Percentiles rank a stretch among this genome's conserved stretches.
Conservation (phyloP, 2,113 vertebrate genomes). For the Istiophorus platypterus region DNA sequence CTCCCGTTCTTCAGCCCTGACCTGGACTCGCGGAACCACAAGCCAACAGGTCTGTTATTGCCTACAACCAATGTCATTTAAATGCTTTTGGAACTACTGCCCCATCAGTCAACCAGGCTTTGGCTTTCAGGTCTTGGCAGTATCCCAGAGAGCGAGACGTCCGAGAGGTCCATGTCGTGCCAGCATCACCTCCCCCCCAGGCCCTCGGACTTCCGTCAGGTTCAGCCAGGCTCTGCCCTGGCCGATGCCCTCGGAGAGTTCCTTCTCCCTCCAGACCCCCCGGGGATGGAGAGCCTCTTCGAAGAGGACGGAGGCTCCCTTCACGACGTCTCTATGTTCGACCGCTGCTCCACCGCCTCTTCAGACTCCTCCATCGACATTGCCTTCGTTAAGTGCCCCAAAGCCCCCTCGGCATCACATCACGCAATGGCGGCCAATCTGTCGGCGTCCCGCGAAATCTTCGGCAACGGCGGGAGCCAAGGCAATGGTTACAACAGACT, state of each 20-base stretch:
- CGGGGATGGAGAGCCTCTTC: conserved; percentile 74
- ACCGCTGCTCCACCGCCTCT: conserved; percentile 91
- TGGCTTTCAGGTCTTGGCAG: conserved; percentile 84
- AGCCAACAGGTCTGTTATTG: conserved; percentile 56
- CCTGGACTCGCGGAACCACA: conserved; percentile 70
- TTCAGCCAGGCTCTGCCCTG: conserved; percentile 80
- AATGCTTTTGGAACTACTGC: conserved; percentile 1
- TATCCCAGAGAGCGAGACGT: conserved; percentile 89
- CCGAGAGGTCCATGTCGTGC: conserved; percentile 41
- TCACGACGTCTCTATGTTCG: conserved; percentile 87
- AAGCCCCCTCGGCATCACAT: conserved; percentile 77
- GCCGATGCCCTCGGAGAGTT: conserved; percentile 82
- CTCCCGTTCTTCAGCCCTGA: conserved; percentile 82
- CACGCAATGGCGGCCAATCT: conserved; percentile 79
- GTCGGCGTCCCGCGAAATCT: conserved; percentile 49
- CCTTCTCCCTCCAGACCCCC: conserved; percentile 82
- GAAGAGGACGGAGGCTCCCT: conserved; percentile 86
- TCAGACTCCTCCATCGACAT: conserved; percentile 96
- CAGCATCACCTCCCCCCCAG: conserved; percentile 63
- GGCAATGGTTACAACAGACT: conserved; percentile 83
- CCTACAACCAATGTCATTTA: neutral
- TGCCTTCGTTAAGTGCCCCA: conserved; percentile 90
- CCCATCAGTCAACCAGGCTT: neutral
- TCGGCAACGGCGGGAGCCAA: conserved; percentile 68
- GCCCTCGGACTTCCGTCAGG: conserved; percentile 66